A percentile compares a stretch with the other conserved stretches of the same genome.
Evolutionary conservation across 37 sponge, comb jelly and placozoan species (phyloP).

Genomic region (Dysidea cf. avara): DNA sequence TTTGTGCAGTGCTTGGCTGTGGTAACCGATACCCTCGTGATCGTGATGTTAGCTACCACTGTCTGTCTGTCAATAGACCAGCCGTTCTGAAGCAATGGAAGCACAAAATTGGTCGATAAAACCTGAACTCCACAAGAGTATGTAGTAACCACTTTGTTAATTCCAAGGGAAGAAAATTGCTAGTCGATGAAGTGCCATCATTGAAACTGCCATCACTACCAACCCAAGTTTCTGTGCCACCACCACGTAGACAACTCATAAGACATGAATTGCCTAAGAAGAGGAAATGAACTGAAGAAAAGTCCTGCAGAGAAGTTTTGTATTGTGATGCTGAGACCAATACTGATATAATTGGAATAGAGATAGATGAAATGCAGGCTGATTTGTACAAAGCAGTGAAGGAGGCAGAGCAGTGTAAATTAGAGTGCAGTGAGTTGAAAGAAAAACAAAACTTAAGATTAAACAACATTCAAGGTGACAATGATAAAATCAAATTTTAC

Average conservation of each 20-base stretch:
- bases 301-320: too few relatives aligned
- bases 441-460: background rate
- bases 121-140: constrained; percentile 9
- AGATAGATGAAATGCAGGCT: too few relatives aligned
- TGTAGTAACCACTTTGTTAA: constrained; percentile 29
- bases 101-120: constrained; percentile 15
- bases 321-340: too few relatives aligned
- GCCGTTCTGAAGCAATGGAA: constrained; percentile 10
- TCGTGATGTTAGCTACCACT: constrained; percentile 10
- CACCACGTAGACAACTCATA: background rate
- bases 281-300: too few relatives aligned
- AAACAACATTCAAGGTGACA: constrained; percentile 11
- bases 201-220: constrained; percentile 14
- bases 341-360: too few relatives aligned
- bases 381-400: too few relatives aligned
- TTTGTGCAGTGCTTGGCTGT: constrained; percentile 15
- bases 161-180: constrained; percentile 9
- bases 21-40: constrained; percentile 10
- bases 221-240: constrained; percentile 7
- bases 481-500: constrained; percentile 35
- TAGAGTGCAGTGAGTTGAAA: too few relatives aligned
- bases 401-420: too few relatives aligned
- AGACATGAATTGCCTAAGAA: background rate
- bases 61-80: constrained; percentile 23
- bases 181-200: constrained; percentile 6